Evolutionary conservation across 2,888 invertebrate genomes (phyloP).

Genomic region (Phragmatobia fuliginosa): DNA sequence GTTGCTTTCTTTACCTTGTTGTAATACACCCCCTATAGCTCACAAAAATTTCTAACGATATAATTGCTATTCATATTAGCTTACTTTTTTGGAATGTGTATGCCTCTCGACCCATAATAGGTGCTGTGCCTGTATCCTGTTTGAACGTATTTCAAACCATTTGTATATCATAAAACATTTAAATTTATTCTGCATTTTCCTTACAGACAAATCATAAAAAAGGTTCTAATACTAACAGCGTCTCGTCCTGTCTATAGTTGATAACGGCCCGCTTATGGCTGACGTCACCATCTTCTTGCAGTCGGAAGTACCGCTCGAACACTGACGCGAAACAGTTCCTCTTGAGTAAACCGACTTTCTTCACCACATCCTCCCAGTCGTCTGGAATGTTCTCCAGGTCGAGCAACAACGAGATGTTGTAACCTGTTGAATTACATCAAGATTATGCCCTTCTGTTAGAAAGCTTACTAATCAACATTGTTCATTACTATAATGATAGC

Average conservation of each 20-base stretch:
- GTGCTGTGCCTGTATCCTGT: neutral
- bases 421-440: conserved; percentile 86
- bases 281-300: conserved; percentile 96
- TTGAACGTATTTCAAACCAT: neutral
- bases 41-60: too few species aligned
- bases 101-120: neutral
- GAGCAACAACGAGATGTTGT: conserved; percentile 97
- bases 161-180: neutral
- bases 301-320: conserved; percentile 99
- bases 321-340: conserved; percentile 99
- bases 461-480: neutral
- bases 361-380: conserved; percentile 95
- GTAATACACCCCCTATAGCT: neutral
- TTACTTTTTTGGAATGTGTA: neutral
- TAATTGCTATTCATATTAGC: neutral
- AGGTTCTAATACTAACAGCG: conserved; percentile 90
- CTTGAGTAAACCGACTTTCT: conserved; percentile 97
- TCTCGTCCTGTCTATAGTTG: conserved; percentile 99
- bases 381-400: conserved; percentile 97
- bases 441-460: neutral
- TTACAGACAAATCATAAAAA: neutral
- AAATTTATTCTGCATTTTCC: neutral
- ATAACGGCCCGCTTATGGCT: conserved; percentile 98
- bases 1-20: neutral
- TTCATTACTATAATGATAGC: neutral